Conservation (phyloP, 2,888 invertebrate genomes). For the Tineola bisselliella region DNA sequence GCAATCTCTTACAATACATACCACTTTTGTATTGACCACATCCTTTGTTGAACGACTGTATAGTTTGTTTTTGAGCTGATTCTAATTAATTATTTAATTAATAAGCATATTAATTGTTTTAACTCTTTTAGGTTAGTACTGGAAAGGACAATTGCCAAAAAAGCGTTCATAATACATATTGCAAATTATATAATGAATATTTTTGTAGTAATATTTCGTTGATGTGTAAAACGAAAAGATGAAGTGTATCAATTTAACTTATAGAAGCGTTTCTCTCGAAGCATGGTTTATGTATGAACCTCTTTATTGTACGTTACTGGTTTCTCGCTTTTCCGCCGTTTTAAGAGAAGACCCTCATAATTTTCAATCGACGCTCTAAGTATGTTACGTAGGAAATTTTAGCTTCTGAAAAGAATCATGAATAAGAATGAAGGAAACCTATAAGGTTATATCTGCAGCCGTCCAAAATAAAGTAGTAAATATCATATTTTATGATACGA, state of each 20-base stretch:
- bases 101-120: too few relatives aligned
- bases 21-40: too few relatives aligned
- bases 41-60: too few relatives aligned
- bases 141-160: too few relatives aligned
- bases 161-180: too few relatives aligned
- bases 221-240: not conserved
- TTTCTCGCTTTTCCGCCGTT: not conserved
- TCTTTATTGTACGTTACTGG: slow-evolving; percentile 2
- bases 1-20: too few relatives aligned
- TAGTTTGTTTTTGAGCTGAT: too few relatives aligned
- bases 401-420: slow-evolving; percentile 24
- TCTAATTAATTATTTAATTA: too few relatives aligned
- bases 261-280: not conserved
- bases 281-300: slow-evolving; percentile 10
- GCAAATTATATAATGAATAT: too few relatives aligned
- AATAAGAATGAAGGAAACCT: slow-evolving; percentile 28
- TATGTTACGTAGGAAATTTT: slow-evolving; percentile 26
- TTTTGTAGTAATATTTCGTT: too few relatives aligned
- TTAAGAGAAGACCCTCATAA: slow-evolving; percentile 25
- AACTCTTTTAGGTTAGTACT: too few relatives aligned
- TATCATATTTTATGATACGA: slow-evolving; percentile 2
- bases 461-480: slow-evolving; percentile 3
- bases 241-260: not conserved
- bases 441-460: not conserved
- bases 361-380: slow-evolving; percentile 34